Conservation (phyloP, 2,797 vertebrate genomes). For the Cossypha heuglini region DNA sequence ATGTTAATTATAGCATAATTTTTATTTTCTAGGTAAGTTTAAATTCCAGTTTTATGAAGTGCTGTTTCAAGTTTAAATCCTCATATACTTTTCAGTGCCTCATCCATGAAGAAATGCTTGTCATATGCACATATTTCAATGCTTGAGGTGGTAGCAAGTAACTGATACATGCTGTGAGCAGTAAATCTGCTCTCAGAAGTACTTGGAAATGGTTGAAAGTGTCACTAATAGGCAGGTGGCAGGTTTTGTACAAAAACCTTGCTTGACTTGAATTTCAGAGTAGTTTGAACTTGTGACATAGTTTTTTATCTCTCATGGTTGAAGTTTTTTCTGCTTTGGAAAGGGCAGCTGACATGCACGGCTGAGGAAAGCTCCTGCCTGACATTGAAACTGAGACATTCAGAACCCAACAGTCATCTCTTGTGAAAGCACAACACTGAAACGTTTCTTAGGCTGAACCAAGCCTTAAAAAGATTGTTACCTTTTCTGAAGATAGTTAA, state of each 20-base stretch:
- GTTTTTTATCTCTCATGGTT: neutral
- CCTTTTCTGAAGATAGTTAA: neutral
- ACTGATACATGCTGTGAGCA: neutral
- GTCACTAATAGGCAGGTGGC: neutral
- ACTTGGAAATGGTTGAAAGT: neutral
- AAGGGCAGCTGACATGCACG: neutral
- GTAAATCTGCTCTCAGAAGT: neutral
- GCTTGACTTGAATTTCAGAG: constrained; percentile 55
- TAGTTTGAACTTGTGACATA: neutral
- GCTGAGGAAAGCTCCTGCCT: neutral
- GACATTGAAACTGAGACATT: neutral
- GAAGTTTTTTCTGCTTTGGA: neutral
- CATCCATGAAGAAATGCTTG: neutral
- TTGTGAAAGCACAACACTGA: neutral
- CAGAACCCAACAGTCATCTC: neutral
- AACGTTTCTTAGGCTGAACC: neutral
- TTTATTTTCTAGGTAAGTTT: neutral
- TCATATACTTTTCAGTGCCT: neutral
- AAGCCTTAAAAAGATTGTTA: neutral
- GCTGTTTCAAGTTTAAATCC: neutral
- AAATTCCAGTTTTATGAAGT: neutral
- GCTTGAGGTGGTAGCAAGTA: neutral
- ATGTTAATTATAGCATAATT: neutral
- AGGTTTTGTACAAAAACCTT: neutral
- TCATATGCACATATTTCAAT: neutral